Base-by-base conservation (phyloP, 2,888 invertebrate genomes). In the Isoperla grammatica region DNA sequence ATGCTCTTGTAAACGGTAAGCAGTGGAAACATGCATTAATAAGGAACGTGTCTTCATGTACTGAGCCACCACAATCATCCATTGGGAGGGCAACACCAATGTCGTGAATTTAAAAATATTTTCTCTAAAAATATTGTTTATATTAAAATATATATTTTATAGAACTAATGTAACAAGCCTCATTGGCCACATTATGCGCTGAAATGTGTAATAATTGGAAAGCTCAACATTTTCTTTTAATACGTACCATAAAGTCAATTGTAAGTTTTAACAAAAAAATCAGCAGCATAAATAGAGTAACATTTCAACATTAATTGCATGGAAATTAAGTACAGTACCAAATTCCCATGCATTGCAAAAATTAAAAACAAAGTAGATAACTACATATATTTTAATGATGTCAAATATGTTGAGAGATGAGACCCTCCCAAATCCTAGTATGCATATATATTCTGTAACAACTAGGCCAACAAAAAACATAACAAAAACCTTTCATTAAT, bases 71-170 rank as follows among this genome's bases (percentile, higher is more conserved):
- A n/a, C 20, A 29, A 29, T 4, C 29, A 29, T 45, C 45, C 17
- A 17, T 19, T 45, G 45, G 45, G 45, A 45, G 45, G 45, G 45
- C 45, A 45, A 17, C 45, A 53, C 53, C 39, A 35, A 53, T 19
- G 39, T 9, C 15, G 37, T 37, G 12, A 53, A 37, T 17, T 53
- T 39, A 17, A 49, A 53, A 53, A 53, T 37, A 53, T 53, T 8
- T 39, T 53, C 37, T 53, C 53, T 53, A 53, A 53, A 53, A 53
- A 53, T 53, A 53, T 53, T 53, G 53, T 53, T 39, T 53, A 53
- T 53, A 53, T 53, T 53, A 53, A 53, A 53, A 53, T 53, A 53
- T 53, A 53, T 53, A 53, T 53, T 37, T 53, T 37, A 37, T 53
- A 53, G 17, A 53, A 53, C 19, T 53, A 53, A 53, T 53, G 39